Evolutionary conservation across 2,113 vertebrate species (phyloP).

Genomic region (Cacatua alba): DNA sequence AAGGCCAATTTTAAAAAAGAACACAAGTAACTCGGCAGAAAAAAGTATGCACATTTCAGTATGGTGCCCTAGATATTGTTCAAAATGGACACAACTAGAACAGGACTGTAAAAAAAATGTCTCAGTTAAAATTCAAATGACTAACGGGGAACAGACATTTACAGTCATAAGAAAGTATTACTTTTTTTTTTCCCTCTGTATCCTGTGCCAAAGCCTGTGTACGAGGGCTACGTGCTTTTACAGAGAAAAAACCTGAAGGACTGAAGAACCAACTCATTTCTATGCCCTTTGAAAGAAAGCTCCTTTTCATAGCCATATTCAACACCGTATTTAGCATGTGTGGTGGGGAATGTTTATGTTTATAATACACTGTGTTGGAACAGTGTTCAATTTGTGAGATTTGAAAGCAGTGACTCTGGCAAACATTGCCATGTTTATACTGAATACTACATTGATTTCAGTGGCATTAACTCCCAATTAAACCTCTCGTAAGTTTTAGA

Average conservation of each 20-base stretch:
- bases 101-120: background rate
- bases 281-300: slow-evolving; percentile 20
- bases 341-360: slow-evolving; percentile 14
- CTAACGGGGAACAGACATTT: background rate
- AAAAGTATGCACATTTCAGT: background rate
- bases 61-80: background rate
- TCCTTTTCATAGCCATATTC: slow-evolving; percentile 43
- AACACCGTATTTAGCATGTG: background rate
- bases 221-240: slow-evolving; percentile 46
- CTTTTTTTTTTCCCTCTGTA: background rate
- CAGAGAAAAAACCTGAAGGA: background rate
- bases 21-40: background rate
- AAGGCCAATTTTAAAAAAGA: background rate
- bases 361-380: background rate
- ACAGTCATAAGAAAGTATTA: background rate
- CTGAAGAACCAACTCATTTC: background rate
- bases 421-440: background rate
- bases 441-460: background rate
- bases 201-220: background rate
- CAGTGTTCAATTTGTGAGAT: background rate
- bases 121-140: background rate
- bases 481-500: background rate
- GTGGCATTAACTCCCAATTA: background rate
- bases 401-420: background rate
- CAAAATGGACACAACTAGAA: background rate